Evolutionary conservation across 1,140 invertebrate genomes (phyloP).

Genomic region (Drosophila sp.): DNA sequence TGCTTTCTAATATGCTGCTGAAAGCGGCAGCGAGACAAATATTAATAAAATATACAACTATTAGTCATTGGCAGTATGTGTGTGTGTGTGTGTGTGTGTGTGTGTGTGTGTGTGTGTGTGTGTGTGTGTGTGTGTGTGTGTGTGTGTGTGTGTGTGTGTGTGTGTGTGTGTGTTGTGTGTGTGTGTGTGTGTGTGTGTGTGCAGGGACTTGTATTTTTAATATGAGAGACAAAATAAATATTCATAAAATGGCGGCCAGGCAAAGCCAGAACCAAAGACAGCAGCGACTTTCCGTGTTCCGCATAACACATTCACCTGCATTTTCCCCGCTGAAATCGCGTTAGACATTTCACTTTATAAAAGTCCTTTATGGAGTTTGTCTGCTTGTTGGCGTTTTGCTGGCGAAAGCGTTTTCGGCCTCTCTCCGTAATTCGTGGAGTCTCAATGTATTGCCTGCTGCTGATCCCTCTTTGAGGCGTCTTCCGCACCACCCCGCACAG

Average conservation of each 20-base stretch:
- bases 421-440: conserved; percentile 19
- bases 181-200: conserved; percentile 51
- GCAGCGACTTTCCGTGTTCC: conserved; percentile 7
- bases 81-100: conserved; percentile 15
- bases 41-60: conserved; percentile 84
- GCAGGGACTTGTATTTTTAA: conserved; percentile 75
- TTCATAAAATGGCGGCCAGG: conserved; percentile 70
- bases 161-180: conserved; percentile 21
- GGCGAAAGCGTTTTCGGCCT: conserved; percentile 33
- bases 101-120: conserved; percentile 29
- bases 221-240: conserved; percentile 81
- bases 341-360: background rate
- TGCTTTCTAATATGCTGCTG: conserved; percentile 43
- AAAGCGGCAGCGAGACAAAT: conserved; percentile 69
- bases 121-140: conserved; percentile 43
- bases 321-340: background rate
- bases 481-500: background rate
- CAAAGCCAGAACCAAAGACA: conserved; percentile 31
- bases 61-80: conserved; percentile 70
- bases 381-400: conserved; percentile 10
- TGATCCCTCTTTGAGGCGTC: background rate
- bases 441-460: conserved; percentile 13
- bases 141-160: conserved; percentile 36
- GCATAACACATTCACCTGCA: background rate
- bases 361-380: background rate